A percentile compares a stretch with the other conserved stretches of the same genome.
Evolutionary conservation across 1,140 invertebrate genomes (phyloP).

Genomic region (Sinella curviseta): DNA sequence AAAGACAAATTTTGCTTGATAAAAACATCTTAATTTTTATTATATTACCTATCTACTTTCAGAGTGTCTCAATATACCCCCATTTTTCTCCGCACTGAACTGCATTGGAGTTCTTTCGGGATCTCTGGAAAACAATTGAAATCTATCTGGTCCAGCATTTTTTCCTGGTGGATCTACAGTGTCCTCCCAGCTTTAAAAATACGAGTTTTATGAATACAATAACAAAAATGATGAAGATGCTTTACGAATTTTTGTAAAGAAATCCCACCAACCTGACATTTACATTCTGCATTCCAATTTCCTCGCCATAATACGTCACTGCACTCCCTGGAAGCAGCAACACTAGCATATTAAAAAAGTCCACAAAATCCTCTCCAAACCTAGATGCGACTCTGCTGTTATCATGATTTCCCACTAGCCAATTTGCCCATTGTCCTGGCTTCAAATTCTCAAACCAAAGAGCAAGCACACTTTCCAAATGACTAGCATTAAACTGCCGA

Average conservation of each 20-base stretch:
- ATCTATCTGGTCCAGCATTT: not conserved
- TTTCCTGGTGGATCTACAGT: slow-evolving; percentile 54
- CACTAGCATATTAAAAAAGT: slow-evolving; percentile 67
- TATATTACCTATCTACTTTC: not conserved
- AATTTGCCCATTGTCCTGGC: slow-evolving; percentile 58
- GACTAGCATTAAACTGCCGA: slow-evolving; percentile 59
- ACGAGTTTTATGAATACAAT: too few relatives aligned
- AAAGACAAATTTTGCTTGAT: not conserved
- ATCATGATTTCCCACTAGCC: slow-evolving; percentile 71
- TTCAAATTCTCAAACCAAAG: slow-evolving; percentile 64
- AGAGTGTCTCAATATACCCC: too few relatives aligned
- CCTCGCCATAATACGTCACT: slow-evolving; percentile 79
- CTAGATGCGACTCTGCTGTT: slow-evolving; percentile 61
- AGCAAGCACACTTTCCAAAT: slow-evolving; percentile 60
- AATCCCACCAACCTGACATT: slow-evolving; percentile 52
- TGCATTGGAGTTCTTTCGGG: slow-evolving; percentile 54
- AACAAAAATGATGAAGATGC: too few relatives aligned
- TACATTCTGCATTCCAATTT: slow-evolving; percentile 74
- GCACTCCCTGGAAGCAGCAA: slow-evolving; percentile 70
- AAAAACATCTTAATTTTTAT: not conserved
- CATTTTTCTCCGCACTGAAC: slow-evolving; percentile 48
- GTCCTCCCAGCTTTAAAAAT: slow-evolving; percentile 58
- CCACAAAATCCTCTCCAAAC: slow-evolving; percentile 62
- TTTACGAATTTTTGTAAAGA: too few relatives aligned
- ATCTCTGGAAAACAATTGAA: slow-evolving; percentile 40